Evolutionary conservation across 2,113 vertebrate genomes (phyloP), one percentile per base, ranked within the genome.

Genomic region (Podarcis cretensis): DNA sequence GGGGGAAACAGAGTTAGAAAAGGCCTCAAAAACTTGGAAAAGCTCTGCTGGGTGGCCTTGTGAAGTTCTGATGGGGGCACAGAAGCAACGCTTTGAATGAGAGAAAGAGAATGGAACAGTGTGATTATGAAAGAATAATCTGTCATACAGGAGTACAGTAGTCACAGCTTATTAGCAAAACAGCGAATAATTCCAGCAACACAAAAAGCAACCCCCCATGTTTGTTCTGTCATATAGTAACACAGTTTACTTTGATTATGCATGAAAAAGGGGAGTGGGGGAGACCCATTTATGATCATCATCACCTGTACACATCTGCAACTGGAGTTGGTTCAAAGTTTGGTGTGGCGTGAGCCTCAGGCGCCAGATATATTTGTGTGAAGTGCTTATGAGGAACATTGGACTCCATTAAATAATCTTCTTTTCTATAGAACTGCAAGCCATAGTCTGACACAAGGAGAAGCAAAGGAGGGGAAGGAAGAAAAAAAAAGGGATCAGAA

Each of bases 261-360:
- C 1, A 71, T 2, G 1, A 37, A 54, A 43, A 54, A 79, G 25
- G 4, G 20, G 16, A 40, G 75, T n/a, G n/a, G n/a, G n/a, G n/a
- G n/a, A n/a, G n/a, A 40, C n/a, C 13, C 18, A 86, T 7, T n/a
- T 66, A n/a, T 65, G 48, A 10, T 77, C 5, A 2, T 37, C 37
- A 75, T 84, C 89, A 98, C 98, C 97, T 98, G 96, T 98, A 98
- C 37, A 98, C 95, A 0, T 99, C 98, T 90, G 96, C 96, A 21
- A 95, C 90, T 40, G 97, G 89, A 0, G 95, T 96, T 13, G 96
- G 96, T 92, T 98, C 98, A 76, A 91, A 90, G 77, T 95, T 93
- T 32, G 93, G 83, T 65, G 89, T 10, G 20, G 89, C 95, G 4
- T 94, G 94, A 59, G 95, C 94, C 95, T 99, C 98, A 9, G 97